These are phyloP conservation scores for Sarcophaga variegata DNA, from an alignment of 2,888 invertebrate genomes.

Conservation along the genomic window DNA sequence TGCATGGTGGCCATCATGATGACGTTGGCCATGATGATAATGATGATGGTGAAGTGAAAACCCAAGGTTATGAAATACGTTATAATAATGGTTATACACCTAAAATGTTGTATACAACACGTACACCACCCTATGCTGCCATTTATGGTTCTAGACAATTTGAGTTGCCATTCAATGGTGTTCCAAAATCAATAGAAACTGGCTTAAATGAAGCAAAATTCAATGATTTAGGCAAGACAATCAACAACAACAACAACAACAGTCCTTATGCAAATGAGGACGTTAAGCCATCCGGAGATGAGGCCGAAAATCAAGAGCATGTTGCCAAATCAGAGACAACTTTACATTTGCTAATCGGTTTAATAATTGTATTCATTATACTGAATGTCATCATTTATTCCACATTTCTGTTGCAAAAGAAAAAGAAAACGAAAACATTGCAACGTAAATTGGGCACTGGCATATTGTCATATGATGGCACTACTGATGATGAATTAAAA, in stretches of 20 bases:
- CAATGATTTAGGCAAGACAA: conserved; percentile 44
- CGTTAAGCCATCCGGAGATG: conserved; percentile 57
- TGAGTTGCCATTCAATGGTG: conserved; percentile 22
- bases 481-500: conserved; percentile 81
- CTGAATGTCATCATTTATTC: conserved; percentile 84
- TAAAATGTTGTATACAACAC: conserved; percentile 27
- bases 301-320: conserved; percentile 75
- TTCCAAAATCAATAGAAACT: conserved; percentile 1
- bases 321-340: conserved; percentile 85
- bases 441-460: conserved; percentile 78
- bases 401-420: conserved; percentile 79
- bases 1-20: conserved; percentile 21
- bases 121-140: conserved; percentile 43
- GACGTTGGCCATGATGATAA: conserved; percentile 32
- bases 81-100: conserved; percentile 43
- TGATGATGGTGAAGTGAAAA: conserved; percentile 12
- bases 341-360: conserved; percentile 85
- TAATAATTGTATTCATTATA: conserved; percentile 88
- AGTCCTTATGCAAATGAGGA: conserved; percentile 56
- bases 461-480: conserved; percentile 79
- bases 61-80: conserved; percentile 53
- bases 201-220: conserved; percentile 32
- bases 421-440: conserved; percentile 75
- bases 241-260: conserved; percentile 13
- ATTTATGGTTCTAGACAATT: conserved; percentile 53